Evolutionary conservation across 2,113 vertebrate genomes (phyloP).

Genomic region (Chitala chitala): DNA sequence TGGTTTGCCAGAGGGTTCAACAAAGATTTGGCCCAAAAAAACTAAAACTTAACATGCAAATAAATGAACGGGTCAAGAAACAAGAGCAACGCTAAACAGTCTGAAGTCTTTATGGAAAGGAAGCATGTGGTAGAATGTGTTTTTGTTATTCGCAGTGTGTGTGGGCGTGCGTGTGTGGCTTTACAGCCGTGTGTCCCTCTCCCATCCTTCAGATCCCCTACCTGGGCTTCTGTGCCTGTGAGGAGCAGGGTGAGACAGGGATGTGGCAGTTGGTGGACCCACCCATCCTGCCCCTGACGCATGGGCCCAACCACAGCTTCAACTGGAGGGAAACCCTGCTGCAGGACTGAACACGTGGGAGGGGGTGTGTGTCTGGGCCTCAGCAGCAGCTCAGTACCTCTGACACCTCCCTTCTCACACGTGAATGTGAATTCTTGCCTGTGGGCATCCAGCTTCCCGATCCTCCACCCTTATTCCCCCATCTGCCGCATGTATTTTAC

Average conservation of each 20-base stretch:
- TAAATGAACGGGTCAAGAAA: no score
- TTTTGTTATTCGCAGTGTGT: neutral
- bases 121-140: neutral
- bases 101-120: neutral
- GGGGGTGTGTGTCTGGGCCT: no score
- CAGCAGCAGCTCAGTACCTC: neutral
- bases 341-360: slow-evolving; percentile 68
- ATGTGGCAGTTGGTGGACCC: slow-evolving; percentile 96
- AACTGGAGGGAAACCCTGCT: slow-evolving; percentile 95
- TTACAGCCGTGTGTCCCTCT: neutral
- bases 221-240: slow-evolving; percentile 91
- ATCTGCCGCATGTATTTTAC: slow-evolving; percentile 4
- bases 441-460: neutral
- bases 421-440: neutral
- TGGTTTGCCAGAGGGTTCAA: neutral
- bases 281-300: slow-evolving; percentile 92
- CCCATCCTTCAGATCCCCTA: slow-evolving; percentile 80
- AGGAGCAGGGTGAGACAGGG: slow-evolving; percentile 89
- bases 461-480: neutral
- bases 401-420: neutral
- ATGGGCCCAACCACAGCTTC: slow-evolving; percentile 95
- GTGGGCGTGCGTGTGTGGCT: neutral
- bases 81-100: neutral
- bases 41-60: no score
- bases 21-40: neutral